Evolutionary conservation across 2,113 vertebrate species (phyloP).

Genomic region (Chloebia gouldiae): DNA sequence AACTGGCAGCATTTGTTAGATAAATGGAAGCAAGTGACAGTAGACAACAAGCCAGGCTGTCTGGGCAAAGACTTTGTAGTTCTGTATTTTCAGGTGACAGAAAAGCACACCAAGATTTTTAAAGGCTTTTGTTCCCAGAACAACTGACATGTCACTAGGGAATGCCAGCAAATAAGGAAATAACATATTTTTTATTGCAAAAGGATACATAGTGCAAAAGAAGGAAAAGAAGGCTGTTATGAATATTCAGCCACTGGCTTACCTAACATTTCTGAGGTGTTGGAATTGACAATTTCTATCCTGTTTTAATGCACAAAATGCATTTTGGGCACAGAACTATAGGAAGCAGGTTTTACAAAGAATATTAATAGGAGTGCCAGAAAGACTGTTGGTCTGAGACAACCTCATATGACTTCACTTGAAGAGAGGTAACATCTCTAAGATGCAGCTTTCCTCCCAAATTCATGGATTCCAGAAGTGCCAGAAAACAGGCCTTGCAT

Average conservation of each 20-base stretch:
- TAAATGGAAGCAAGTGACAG: conserved; percentile 34
- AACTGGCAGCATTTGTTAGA: conserved; percentile 21
- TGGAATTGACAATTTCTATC: not conserved
- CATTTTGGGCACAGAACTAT: not conserved
- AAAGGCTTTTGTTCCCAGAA: not conserved
- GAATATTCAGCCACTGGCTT: not conserved
- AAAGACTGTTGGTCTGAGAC: not conserved
- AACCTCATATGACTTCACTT: not conserved
- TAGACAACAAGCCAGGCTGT: not conserved
- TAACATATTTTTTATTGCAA: not conserved
- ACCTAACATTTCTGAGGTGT: not conserved
- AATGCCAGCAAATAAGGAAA: not conserved
- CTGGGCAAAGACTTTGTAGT: not conserved
- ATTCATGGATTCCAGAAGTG: not conserved
- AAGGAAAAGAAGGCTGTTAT: not conserved
- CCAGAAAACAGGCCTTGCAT: not conserved
- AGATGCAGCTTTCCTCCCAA: not conserved
- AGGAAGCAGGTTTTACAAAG: not conserved
- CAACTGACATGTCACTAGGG: not conserved
- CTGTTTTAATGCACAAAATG: not conserved
- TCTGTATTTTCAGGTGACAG: not conserved
- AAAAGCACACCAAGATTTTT: not conserved
- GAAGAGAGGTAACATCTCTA: not conserved
- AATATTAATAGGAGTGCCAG: not conserved
- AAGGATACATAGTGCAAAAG: not conserved